Base-by-base conservation (phyloP, 2,888 invertebrate species). In the Drosophila atripex region DNA sequence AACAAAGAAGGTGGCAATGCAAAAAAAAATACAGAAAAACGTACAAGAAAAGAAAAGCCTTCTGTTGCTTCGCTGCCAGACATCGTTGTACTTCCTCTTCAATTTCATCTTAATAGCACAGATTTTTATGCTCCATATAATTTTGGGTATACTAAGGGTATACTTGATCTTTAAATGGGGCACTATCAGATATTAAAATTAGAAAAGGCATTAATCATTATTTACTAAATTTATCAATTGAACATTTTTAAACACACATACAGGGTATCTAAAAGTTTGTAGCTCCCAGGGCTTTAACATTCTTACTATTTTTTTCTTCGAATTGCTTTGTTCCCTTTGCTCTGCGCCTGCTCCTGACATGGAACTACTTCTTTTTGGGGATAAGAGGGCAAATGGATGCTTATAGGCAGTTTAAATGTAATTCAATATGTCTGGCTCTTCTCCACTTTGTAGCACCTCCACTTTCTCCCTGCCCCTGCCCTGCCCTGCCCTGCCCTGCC, bases 401-500 rank as follows among this genome's bases (percentile, higher is more conserved):
- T 74, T 71, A 74, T 86, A 84, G 80, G 69, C 80, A 77, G 84
- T 86, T 85, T 74, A 87, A 79, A 59, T 87, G 82, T 85, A 82
- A 84, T 85, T 85, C 73, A 82, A 82, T 87, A 77, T 77, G 73
- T 65, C 79, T 70, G 69, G 53, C 69, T 46, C 71, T 54, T 28
- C 60, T 39, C 45, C 57, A 38, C 51, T 51, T 39, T 45, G 23
- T 23, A 21, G 23, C 63, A 57, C 39, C 45, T 16, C 23, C 32
- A n/a, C 53, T 16, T 9, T 11, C 18, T n/a, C 18, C 38, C 38
- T 14, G 38, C 6, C 28, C 14, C 9, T 12, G 45, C 28, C 28
- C 32, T n/a, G n/a, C 18, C 38, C 38, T 14, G 38, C 6, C 28
- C 14, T 6, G 9, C 28, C 14, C 9, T 12, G 45, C 28, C 28